Conservation (phyloP, 2,888 invertebrate genomes). For the Stenchaetothrips biformis region DNA sequence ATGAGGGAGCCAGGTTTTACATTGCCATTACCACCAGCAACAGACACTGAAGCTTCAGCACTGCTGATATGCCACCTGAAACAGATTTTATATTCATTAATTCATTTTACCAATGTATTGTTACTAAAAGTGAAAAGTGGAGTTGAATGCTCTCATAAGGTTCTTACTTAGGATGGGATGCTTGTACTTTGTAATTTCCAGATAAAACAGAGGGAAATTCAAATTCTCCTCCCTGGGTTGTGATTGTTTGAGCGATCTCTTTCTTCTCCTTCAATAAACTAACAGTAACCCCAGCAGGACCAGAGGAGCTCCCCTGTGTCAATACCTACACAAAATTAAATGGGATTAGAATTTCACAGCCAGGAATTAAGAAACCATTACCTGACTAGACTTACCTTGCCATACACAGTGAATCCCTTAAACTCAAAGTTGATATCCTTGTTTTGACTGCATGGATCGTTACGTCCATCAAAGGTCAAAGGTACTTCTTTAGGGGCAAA, state of each 20-base stretch:
- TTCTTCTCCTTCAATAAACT: slow-evolving; percentile 52
- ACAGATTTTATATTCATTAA: slow-evolving; percentile 32
- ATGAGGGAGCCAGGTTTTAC: slow-evolving; percentile 63
- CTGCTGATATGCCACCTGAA: slow-evolving; percentile 68
- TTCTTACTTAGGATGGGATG: slow-evolving; percentile 63
- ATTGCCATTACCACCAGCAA: slow-evolving; percentile 75
- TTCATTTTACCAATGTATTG: slow-evolving; percentile 32
- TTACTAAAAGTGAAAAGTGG: not conserved
- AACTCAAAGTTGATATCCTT: slow-evolving; percentile 94
- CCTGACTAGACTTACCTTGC: slow-evolving; percentile 51
- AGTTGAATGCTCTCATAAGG: not conserved
- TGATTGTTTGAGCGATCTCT: slow-evolving; percentile 50
- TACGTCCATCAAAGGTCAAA: slow-evolving; percentile 75
- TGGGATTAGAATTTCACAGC: not conserved
- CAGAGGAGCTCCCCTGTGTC: slow-evolving; percentile 60
- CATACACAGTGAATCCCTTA: slow-evolving; percentile 87
- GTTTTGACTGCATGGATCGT: slow-evolving; percentile 80
- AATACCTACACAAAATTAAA: slow-evolving; percentile 52
- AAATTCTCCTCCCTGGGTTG: slow-evolving; percentile 68
- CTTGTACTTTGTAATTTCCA: slow-evolving; percentile 72
- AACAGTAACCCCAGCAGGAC: slow-evolving; percentile 74
- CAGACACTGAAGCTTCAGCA: slow-evolving; percentile 59
- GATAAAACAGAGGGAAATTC: slow-evolving; percentile 84
- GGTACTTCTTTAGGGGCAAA: slow-evolving; percentile 77
- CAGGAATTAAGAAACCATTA: not conserved